A percentile compares a stretch with the other conserved stretches of the same genome.
Evolutionary conservation across 2,888 invertebrate genomes (phyloP).

Genomic region (Leucania comma): DNA sequence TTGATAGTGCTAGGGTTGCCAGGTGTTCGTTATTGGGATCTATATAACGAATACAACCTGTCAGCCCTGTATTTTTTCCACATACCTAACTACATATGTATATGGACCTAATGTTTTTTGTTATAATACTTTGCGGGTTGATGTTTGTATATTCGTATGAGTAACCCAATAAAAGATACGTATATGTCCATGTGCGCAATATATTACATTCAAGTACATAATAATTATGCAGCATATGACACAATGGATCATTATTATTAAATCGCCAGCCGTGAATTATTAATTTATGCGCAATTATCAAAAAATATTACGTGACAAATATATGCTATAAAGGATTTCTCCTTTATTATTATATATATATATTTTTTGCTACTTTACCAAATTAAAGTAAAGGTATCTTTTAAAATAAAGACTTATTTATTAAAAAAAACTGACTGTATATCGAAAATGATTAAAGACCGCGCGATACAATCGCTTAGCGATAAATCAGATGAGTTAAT

Average conservation of each 20-base stretch:
- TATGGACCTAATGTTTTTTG: neutral
- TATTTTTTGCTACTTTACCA: neutral
- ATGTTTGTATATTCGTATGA: slow-evolving; percentile 22
- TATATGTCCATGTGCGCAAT: slow-evolving; percentile 13
- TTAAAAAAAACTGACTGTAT: too few relatives aligned
- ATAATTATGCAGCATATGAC: slow-evolving; percentile 13
- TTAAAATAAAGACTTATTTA: too few relatives aligned
- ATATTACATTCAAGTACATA: slow-evolving; percentile 4
- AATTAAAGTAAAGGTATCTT: neutral
- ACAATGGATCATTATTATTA: slow-evolving; percentile 27
- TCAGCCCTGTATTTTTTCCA: neutral
- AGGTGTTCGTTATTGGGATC: slow-evolving; percentile 1
- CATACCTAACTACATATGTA: neutral
- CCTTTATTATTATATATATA: neutral
- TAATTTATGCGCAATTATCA: slow-evolving; percentile 1
- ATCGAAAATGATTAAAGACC: neutral
- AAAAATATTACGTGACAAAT: neutral
- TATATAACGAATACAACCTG: neutral
- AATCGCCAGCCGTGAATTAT: neutral
- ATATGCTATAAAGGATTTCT: neutral
- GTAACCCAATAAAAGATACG: neutral
- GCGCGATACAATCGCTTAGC: slow-evolving; percentile 18
- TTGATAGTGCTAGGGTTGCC: slow-evolving; percentile 31
- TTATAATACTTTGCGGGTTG: neutral
- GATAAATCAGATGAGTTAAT: slow-evolving; percentile 46